phyloP scores from a whole-genome alignment of 2,888 invertebrate genomes.

The Chalcis sispes region DNA sequence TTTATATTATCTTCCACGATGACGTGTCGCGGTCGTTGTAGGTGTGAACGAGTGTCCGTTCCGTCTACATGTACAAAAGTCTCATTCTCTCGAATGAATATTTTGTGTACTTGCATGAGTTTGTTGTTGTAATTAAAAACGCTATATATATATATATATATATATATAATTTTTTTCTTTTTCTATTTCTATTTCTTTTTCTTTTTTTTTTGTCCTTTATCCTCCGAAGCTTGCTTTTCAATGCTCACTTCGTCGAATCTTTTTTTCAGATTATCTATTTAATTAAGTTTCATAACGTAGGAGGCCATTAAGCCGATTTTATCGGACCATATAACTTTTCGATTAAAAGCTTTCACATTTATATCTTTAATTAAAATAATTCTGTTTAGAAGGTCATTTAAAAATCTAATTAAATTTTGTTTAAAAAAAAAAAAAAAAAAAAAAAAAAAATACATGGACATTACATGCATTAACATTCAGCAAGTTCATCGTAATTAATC shows the following conservation, averaged over 20 bases:
- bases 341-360: conserved; percentile 49
- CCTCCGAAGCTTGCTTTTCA: conserved; percentile 18
- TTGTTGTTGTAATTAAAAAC: conserved; percentile 40
- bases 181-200: too few species aligned
- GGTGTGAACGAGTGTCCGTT: neutral
- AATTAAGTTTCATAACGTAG: conserved; percentile 53
- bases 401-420: conserved; percentile 44
- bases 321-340: conserved; percentile 49
- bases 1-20: conserved; percentile 31
- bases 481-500: conserved; percentile 42
- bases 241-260: conserved; percentile 16
- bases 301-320: conserved; percentile 50
- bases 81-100: conserved; percentile 13
- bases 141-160: too few species aligned
- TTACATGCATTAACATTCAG: conserved; percentile 30
- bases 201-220: neutral
- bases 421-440: conserved; percentile 10
- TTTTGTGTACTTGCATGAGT: neutral
- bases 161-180: too few species aligned
- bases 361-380: conserved; percentile 48
- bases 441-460: neutral
- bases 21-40: too few species aligned
- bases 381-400: conserved; percentile 19
- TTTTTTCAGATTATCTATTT: conserved; percentile 50
- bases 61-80: neutral